phyloP scores from a whole-genome alignment of 2,888 invertebrate genomes.

The Aporophyla lueneburgensis region DNA sequence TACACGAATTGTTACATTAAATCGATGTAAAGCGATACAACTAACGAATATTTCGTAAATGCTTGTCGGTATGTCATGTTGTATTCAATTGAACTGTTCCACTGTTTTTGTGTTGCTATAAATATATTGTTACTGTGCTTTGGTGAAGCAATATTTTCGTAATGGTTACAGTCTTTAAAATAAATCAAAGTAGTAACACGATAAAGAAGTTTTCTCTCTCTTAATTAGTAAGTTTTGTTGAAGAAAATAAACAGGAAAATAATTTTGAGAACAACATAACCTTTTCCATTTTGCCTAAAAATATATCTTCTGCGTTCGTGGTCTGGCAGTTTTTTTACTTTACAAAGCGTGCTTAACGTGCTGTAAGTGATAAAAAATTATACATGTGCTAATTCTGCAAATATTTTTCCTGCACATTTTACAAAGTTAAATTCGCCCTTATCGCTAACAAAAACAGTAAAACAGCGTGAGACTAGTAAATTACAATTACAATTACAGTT shows the following conservation, averaged over 20 bases:
- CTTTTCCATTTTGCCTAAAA: conserved; percentile 15
- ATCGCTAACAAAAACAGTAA: conserved; percentile 60
- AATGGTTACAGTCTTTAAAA: neutral
- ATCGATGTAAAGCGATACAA: conserved; percentile 76
- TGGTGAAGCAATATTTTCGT: neutral
- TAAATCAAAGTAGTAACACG: neutral
- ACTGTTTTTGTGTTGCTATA: conserved; percentile 69
- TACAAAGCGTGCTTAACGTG: conserved; percentile 33
- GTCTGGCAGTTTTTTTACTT: conserved; percentile 4
- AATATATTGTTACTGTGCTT: neutral
- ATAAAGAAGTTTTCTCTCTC: neutral
- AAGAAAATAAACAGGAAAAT: neutral
- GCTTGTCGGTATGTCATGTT: conserved; percentile 84
- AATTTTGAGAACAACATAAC: neutral
- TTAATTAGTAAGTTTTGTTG: neutral
- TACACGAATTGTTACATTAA: conserved; percentile 73
- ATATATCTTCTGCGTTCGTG: neutral
- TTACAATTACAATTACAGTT: conserved; percentile 65
- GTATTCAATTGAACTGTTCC: conserved; percentile 64
- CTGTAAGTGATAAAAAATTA: conserved; percentile 55
- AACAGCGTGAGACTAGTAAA: conserved; percentile 72
- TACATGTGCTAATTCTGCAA: conserved; percentile 38
- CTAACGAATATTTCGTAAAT: conserved; percentile 78
- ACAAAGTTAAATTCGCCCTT: conserved; percentile 5
- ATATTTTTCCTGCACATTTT: conserved; percentile 40